Conservation (phyloP, 2,888 invertebrate species). For the Eristalis intricaria region DNA sequence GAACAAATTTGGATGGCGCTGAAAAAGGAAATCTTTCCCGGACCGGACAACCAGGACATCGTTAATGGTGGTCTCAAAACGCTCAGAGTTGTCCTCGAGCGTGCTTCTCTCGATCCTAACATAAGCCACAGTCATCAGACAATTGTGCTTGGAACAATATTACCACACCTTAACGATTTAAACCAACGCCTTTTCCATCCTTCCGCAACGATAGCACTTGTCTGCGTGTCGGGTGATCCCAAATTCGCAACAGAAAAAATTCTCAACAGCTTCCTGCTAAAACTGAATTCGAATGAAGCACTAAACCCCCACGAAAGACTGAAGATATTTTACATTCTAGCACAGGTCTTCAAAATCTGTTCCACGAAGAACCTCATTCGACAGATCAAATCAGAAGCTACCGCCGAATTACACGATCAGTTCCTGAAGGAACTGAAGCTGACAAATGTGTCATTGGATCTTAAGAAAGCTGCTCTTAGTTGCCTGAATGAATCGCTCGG, state of each 20-base stretch:
- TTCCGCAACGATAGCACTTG: conserved; percentile 77
- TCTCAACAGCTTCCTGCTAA: conserved; percentile 77
- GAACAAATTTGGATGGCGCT: conserved; percentile 85
- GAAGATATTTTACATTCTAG: conserved; percentile 76
- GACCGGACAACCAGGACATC: conserved; percentile 83
- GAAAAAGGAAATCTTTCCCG: conserved; percentile 84
- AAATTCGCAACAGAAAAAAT: conserved; percentile 78
- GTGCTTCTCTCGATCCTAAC: conserved; percentile 72
- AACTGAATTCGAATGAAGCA: conserved; percentile 73
- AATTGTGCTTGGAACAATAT: conserved; percentile 77
- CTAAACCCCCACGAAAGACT: conserved; percentile 74
- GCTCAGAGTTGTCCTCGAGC: conserved; percentile 76
- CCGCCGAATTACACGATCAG: conserved; percentile 74
- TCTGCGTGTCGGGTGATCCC: conserved; percentile 78
- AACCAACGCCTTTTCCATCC: conserved; percentile 79
- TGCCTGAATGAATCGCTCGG: conserved; percentile 76
- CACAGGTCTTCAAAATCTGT: conserved; percentile 76
- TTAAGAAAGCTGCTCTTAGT: conserved; percentile 75
- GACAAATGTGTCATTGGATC: conserved; percentile 60
- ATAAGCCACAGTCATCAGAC: conserved; percentile 78
- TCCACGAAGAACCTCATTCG: conserved; percentile 53
- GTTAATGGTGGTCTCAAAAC: conserved; percentile 76
- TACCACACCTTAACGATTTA: conserved; percentile 78
- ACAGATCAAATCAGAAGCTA: conserved; percentile 82
- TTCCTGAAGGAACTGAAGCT: conserved; percentile 74